These are phyloP conservation scores for Phortica magna DNA, from an alignment of 2,888 invertebrate genomes.

Conservation along the genomic window DNA sequence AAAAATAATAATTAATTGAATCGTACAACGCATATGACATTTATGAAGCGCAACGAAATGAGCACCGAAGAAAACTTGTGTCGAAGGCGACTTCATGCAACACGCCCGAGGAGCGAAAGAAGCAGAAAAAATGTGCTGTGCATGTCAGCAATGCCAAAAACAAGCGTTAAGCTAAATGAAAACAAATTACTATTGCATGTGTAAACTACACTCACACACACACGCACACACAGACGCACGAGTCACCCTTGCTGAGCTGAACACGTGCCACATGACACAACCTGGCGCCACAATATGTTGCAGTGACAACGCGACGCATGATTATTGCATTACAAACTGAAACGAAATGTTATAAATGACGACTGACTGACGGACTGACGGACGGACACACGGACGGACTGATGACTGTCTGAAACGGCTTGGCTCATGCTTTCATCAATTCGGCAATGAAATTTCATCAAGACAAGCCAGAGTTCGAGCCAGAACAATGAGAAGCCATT, in stretches of 20 bases:
- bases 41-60: conserved; percentile 57
- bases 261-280: conserved; percentile 15
- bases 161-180: conserved; percentile 71
- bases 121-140: conserved; percentile 53
- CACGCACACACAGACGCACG: not conserved
- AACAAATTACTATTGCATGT: conserved; percentile 72
- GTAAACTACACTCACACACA: not conserved
- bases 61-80: conserved; percentile 19
- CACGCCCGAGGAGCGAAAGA: conserved; percentile 52
- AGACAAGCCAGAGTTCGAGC: not conserved
- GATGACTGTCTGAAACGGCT: conserved; percentile 39
- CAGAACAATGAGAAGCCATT: conserved; percentile 10
- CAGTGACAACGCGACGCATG: not conserved
- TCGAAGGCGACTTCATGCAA: conserved; percentile 23
- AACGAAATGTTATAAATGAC: not conserved
- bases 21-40: conserved; percentile 65
- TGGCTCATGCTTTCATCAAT: conserved; percentile 51
- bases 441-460: conserved; percentile 4
- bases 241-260: not conserved
- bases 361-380: not conserved
- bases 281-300: conserved; percentile 24
- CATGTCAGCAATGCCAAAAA: conserved; percentile 68
- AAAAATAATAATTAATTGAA: conserved; percentile 63
- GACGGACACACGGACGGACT: not conserved
- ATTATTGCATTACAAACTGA: conserved; percentile 17